Base-by-base conservation (phyloP, 1,140 invertebrate genomes). In the Aphaenogaster rudis region DNA sequence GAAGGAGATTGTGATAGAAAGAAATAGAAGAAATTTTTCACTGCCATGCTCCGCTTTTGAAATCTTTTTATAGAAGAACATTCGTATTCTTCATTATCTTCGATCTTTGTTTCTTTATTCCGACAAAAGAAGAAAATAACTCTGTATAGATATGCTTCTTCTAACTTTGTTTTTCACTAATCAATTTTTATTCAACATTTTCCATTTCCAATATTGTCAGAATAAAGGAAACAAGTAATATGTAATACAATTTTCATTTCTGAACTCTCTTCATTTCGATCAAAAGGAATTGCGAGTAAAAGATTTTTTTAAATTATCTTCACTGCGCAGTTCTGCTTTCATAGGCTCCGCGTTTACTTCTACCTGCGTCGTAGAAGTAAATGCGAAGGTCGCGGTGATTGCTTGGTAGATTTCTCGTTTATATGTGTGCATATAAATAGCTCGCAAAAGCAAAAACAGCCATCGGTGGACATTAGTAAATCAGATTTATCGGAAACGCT, bases 371-470 rank as follows among this genome's bases (percentile, higher is more conserved):
- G 48, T 42, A 72, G 28, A 28, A 28, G 28, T 28, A 28, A 28
- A 72, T 36, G 64, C 13, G 69, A 84, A 76, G 69, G 57, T 61
- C 69, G 42, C 13, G 54, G 42, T 42, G 52, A 82, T 82, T 36
- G 50, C 64, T 54, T 45, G n/a, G 33, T 52, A 36, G 4, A 66
- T 50, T 21, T 7, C 36, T 54, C 15, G 5, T 0, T 67, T 81
- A 33, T 67, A 17, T 33, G 11, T n/a, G 9, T 71, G 28, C 28
- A 61, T 50, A 84, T 84, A 84, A 84, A 76, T 84, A 84, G n/a
- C 54, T 50, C 8, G 54, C 8, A 17, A 48, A 74, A 21, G 45
- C 5, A 74, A 76, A 61, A 84, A 50, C 42, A 61, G 8, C 5
- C 13, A 61, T 84, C 8, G 11, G 2, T 3, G 17, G 28, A 74